Conservation (phyloP, 2,113 vertebrate genomes). For the Labeo rohita region DNA sequence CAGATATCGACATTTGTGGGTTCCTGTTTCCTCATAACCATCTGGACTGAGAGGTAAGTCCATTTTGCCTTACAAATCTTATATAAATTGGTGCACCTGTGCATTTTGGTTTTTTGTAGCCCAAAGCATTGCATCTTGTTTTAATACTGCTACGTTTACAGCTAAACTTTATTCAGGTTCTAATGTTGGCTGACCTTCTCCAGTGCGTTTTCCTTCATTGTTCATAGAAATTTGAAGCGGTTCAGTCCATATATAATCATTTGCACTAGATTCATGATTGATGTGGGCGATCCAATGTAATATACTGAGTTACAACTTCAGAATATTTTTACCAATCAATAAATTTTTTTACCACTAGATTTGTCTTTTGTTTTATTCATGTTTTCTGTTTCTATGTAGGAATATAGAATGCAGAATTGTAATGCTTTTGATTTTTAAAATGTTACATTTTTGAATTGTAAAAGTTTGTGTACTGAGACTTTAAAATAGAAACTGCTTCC, state of each 20-base stretch:
- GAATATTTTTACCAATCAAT: neutral
- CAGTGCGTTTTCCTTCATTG: neutral
- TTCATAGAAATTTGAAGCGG: neutral
- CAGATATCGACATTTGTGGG: neutral
- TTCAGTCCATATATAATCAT: neutral
- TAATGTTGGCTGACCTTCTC: neutral
- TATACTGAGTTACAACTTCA: neutral
- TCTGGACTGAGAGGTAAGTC: conserved; percentile 34
- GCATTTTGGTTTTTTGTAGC: neutral
- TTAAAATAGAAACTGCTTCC: neutral
- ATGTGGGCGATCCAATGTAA: neutral
- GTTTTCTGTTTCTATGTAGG: neutral
- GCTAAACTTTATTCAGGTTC: neutral
- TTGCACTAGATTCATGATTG: neutral
- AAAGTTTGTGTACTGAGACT: neutral
- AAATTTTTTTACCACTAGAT: conserved; percentile 5
- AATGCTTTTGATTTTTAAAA: neutral
- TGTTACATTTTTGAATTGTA: neutral
- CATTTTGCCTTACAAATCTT: neutral
- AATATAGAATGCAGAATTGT: neutral
- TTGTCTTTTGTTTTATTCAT: neutral
- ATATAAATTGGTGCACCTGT: neutral
- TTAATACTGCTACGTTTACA: neutral
- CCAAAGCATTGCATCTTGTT: neutral
- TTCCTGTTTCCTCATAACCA: neutral